phyloP scores from a whole-genome alignment of 92 coral and sea anemone species.

The Epizoanthus illoricatus region DNA sequence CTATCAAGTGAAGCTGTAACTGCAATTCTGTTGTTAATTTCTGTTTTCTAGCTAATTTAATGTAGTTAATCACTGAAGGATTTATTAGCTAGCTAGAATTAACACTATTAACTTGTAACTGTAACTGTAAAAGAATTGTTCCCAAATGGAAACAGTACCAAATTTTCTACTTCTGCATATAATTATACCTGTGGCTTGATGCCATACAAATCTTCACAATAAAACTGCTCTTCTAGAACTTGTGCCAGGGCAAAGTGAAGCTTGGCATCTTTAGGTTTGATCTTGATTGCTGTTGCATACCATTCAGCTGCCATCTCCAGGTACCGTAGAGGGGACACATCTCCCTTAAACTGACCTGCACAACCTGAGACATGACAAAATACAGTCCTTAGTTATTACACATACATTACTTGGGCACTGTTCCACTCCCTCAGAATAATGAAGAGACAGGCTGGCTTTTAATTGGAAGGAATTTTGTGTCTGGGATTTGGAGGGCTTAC shows the following conservation, averaged over 20 bases:
- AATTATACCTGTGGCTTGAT: constrained; percentile 85
- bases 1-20: no score
- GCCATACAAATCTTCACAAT: constrained; percentile 87
- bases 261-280: constrained; percentile 83
- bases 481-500: no score
- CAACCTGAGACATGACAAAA: constrained; percentile 53
- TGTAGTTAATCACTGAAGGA: no score
- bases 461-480: no score
- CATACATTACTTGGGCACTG: background rate
- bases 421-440: background rate
- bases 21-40: no score
- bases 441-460: no score
- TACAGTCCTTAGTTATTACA: background rate
- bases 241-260: constrained; percentile 89
- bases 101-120: no score
- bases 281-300: constrained; percentile 89
- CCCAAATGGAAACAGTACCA: no score
- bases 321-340: constrained; percentile 69
- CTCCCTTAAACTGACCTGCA: constrained; percentile 84
- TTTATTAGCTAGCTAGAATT: no score
- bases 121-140: no score
- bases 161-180: background rate
- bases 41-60: no score
- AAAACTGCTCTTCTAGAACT: constrained; percentile 88
- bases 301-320: constrained; percentile 87